Base-by-base conservation (phyloP, 2,113 vertebrate species). In the Gnathonemus echidnorhynchus region DNA sequence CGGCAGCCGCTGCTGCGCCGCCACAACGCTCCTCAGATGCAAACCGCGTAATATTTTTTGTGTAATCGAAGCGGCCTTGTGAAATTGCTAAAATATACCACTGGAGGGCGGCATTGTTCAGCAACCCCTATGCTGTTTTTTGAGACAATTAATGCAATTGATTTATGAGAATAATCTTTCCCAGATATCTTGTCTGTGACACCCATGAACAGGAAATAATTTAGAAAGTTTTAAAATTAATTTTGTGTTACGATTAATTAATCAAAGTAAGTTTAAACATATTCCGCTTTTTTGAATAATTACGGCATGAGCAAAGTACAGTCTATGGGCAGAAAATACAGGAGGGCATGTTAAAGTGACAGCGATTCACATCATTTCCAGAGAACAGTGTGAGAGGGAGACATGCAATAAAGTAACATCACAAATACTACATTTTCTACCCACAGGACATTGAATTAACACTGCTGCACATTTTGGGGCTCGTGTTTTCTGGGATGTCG, bases 51-150 rank as follows among this genome's bases (percentile, higher is more conserved):
- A 80, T 74, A 11, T 5, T 15, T 74, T 74, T 9, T 3, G 13
- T 83, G 19, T 83, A 83, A 77, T 17, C 31, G 70, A 45, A 45
- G 13, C 10, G 3, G 42, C 9, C 39, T n/a, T 85, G 19, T 21
- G 48, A 24, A 48, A 48, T n/a, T 17, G 1, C 35, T 46, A 8
- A 45, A 11, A 46, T n/a, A 3, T 13, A n/a, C 83, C 83, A 85
- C 83, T 85, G 83, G 83, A 48, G 83, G 83, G 83, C 83, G 24
- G 21, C 83, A 85, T 85, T 85, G 83, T n/a, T 85, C 83, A 85
- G 83, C 7, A 46, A 46, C 83, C 45, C 0, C 45, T 85, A n/a
- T 45, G 45, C 45, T 45, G 15, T 45, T 45, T 45, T 24, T 45
- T 5, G 0, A n/a, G 45, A 85, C 21, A 48, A 85, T 85, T 48